phyloP scores from a whole-genome alignment of 2,797 vertebrate species.

The Anguilla pacifica region DNA sequence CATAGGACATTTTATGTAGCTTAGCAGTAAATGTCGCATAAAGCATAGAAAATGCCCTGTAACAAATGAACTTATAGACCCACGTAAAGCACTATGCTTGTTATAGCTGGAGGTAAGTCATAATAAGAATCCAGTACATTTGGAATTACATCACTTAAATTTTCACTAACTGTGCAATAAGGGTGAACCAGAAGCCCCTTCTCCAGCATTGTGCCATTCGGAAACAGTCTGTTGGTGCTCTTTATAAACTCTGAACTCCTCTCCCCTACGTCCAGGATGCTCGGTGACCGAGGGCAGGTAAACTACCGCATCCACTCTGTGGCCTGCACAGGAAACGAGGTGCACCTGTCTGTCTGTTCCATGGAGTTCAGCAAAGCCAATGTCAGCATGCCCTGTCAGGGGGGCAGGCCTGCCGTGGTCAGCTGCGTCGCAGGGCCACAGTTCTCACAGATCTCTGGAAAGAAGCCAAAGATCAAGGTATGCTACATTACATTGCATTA shows the following conservation, averaged over 20 bases:
- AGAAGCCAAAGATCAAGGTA: slow-evolving; percentile 1
- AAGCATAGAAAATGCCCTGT: neutral
- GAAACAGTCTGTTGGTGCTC: neutral
- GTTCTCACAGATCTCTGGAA: slow-evolving; percentile 45
- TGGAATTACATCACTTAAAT: neutral
- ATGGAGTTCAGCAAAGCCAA: slow-evolving; percentile 85
- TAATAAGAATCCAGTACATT: neutral
- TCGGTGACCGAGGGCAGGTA: slow-evolving; percentile 80
- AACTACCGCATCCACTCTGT: slow-evolving; percentile 85
- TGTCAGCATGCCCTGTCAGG: slow-evolving; percentile 68
- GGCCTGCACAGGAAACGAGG: slow-evolving; percentile 83
- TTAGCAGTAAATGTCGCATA: neutral
- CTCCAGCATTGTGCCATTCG: neutral
- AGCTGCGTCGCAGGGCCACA: slow-evolving; percentile 87
- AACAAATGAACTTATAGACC: neutral
- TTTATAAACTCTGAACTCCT: neutral
- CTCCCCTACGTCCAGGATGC: slow-evolving; percentile 72
- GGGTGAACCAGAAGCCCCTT: neutral
- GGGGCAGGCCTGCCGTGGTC: slow-evolving; percentile 81
- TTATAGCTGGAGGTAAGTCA: neutral
- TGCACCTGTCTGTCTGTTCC: slow-evolving; percentile 87
- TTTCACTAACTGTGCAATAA: neutral
- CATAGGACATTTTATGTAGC: neutral
- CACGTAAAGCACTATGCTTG: neutral
- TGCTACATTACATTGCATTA: neutral